Evolutionary conservation across 1,140 invertebrate species (phyloP), one percentile per base, ranked within the genome.

Genomic region (Apis florea): DNA sequence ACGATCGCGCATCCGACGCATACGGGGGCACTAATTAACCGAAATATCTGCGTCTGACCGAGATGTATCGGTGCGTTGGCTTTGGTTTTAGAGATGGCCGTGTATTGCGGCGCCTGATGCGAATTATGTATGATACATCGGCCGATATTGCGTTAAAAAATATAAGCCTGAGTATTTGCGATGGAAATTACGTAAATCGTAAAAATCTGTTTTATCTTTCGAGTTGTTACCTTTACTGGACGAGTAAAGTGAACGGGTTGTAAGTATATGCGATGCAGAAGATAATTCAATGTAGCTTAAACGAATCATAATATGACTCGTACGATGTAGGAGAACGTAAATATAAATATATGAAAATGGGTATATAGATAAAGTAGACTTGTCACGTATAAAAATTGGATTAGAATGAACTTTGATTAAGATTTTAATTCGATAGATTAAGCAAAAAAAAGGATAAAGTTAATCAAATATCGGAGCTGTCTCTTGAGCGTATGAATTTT

Each of bases 1-100:
- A 74, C 76, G 67, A 59, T 69, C 77, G 58, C 26, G 26, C 17
- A 13, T 69, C 17, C 24, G 8, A 15, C 1, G 77, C 26, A 51
- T 17, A 24, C 6, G 21, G 31, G 21, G 17, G 69, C 59, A 61
- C 53, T 74, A 80, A 80, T 80, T 80, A 80, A 74, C 51, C 70
- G 21, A 56, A 53, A n/a, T 74, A 74, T 61, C 78, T 66, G 78
- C 70, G 19, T 31, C 40, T 66, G 70, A 67, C 61, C 70, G 78
- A 80, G 61, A 67, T 72, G 59, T 53, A 53, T 72, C 40, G 26
- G 49, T 9, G 77, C 68, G 58, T 61, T 72, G 68, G 47, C 47
- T 74, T 74, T 67, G 70, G 66, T 80, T 74, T 56, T 66, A 17
- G 58, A 17, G 49, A 53, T n/a, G 58, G 8, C 24, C 53, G 21